Evolutionary conservation across 92 coral and sea anemone genomes (phyloP).

Genomic region (Ricordea florida): DNA sequence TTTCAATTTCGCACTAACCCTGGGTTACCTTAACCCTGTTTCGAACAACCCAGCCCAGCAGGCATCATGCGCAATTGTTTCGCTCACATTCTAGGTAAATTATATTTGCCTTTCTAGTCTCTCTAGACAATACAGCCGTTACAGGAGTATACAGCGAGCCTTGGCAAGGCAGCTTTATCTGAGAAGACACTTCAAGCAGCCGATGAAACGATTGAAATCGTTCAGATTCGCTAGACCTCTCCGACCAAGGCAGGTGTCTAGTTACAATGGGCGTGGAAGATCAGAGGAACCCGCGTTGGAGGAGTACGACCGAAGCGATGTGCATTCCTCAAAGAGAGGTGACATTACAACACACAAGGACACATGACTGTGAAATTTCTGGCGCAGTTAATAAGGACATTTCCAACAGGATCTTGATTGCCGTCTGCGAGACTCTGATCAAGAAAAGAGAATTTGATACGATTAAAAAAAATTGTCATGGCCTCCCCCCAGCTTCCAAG

Average conservation of each 20-base stretch:
- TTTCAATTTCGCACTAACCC: no score
- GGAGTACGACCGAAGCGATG: slow-evolving; percentile 22
- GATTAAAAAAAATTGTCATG: no score
- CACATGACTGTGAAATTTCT: no score
- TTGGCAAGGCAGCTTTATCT: slow-evolving; percentile 6
- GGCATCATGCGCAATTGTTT: no score
- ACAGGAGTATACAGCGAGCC: slow-evolving; percentile 23
- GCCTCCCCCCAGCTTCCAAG: no score
- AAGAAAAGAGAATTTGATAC: no score
- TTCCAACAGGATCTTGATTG: no score
- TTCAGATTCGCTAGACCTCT: slow-evolving; percentile 16
- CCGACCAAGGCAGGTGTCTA: slow-evolving; percentile 22
- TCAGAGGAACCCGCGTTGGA: slow-evolving; percentile 6
- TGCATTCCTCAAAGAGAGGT: slow-evolving; percentile 8
- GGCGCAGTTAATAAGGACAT: no score
- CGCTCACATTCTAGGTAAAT: no score
- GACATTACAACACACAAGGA: neutral
- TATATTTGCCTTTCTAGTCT: neutral
- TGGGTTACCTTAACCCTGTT: no score
- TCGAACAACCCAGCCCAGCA: no score
- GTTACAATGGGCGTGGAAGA: neutral
- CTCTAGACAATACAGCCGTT: slow-evolving; percentile 25
- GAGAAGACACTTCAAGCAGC: neutral
- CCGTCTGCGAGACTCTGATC: no score
- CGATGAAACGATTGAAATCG: slow-evolving; percentile 1